Conservation (phyloP, 2,888 invertebrate species). For the Dromius quadrimaculatus region DNA sequence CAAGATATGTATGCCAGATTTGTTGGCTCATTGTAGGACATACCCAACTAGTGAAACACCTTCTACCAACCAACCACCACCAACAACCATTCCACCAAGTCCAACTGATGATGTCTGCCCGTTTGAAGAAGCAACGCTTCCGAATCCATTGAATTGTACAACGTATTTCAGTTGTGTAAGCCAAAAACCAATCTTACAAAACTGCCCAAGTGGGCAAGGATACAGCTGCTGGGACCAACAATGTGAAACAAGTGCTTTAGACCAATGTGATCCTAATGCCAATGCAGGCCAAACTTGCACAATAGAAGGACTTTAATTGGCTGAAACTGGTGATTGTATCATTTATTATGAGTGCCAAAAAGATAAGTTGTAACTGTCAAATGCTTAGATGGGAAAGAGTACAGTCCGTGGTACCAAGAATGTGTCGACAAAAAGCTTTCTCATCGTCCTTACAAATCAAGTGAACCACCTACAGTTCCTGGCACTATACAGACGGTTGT, state of each 20-base stretch:
- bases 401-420: background rate
- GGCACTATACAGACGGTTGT: constrained; percentile 15
- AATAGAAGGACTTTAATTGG: background rate
- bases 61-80: background rate
- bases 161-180: constrained; percentile 23
- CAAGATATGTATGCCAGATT: background rate
- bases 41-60: background rate
- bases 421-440: background rate
- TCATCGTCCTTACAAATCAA: background rate
- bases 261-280: background rate
- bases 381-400: background rate
- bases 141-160: constrained; percentile 16
- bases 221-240: constrained; percentile 43
- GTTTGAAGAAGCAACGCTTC: constrained; percentile 1
- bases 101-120: constrained; percentile 12
- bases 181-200: background rate
- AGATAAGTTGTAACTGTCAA: background rate
- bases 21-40: constrained; percentile 3
- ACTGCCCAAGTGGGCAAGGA: constrained; percentile 6
- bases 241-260: constrained; percentile 15
- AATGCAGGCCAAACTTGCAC: constrained; percentile 1
- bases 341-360: constrained; percentile 10
- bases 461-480: constrained; percentile 17
- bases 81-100: background rate
- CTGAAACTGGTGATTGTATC: constrained; percentile 4